Evolutionary conservation across 2,888 invertebrate genomes (phyloP).

Genomic region (Labia minor): DNA sequence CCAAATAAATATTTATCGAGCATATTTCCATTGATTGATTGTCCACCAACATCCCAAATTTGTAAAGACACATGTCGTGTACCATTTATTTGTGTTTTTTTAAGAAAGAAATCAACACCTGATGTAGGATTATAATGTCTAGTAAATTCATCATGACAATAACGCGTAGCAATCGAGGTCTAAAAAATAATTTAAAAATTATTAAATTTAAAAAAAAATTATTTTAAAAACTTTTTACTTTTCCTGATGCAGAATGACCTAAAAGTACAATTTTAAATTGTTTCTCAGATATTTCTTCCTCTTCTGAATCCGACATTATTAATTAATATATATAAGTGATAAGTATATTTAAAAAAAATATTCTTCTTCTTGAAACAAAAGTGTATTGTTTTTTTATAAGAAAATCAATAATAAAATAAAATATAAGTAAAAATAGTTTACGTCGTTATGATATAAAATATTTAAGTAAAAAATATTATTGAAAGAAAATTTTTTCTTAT

Average conservation of each 20-base stretch:
- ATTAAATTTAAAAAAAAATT: constrained; percentile 33
- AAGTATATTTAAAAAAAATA: not conserved
- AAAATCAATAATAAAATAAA: no score
- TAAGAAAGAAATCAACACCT: constrained; percentile 62
- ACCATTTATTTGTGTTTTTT: constrained; percentile 48
- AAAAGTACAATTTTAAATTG: constrained; percentile 67
- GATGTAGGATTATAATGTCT: constrained; percentile 51
- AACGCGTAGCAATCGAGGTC: constrained; percentile 53
- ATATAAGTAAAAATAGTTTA: no score
- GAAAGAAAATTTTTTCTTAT: no score
- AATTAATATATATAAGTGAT: not conserved
- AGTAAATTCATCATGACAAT: constrained; percentile 55
- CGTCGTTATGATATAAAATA: no score
- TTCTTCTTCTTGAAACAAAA: no score
- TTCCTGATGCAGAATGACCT: constrained; percentile 71
- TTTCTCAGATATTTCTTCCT: constrained; percentile 47
- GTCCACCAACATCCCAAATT: constrained; percentile 77
- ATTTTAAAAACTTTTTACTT: no score
- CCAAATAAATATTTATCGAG: constrained; percentile 61
- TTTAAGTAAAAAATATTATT: no score
- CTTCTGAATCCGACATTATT: constrained; percentile 56
- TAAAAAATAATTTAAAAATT: constrained; percentile 31
- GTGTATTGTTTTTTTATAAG: no score
- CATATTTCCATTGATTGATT: constrained; percentile 64
- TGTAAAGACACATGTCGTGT: constrained; percentile 53